A percentile compares a stretch with the other conserved stretches of the same genome.
Conservation (phyloP, 1,140 invertebrate species). For the Galleria mellonella region DNA sequence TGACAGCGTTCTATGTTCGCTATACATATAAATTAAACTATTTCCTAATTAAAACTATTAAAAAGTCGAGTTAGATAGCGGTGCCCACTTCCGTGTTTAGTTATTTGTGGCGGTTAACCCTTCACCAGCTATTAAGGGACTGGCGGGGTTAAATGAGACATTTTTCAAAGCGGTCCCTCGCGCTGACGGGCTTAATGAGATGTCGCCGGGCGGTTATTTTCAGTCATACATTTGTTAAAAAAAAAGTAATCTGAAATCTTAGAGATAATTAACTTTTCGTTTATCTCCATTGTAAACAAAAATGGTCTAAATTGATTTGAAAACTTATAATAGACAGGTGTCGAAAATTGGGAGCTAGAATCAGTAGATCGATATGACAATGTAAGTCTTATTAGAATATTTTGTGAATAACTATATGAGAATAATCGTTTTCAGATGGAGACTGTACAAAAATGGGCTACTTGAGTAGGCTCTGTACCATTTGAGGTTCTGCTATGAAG, state of each 20-base stretch:
- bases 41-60: slow-evolving; percentile 72
- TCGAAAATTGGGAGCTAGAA: no score
- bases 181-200: slow-evolving; percentile 65
- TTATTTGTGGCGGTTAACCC: slow-evolving; percentile 67
- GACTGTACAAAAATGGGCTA: no score
- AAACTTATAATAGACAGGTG: no score
- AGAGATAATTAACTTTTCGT: slow-evolving; percentile 34
- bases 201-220: slow-evolving; percentile 63
- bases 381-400: no score
- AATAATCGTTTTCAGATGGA: no score
- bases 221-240: slow-evolving; percentile 32
- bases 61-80: slow-evolving; percentile 42
- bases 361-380: no score
- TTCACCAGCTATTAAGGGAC: slow-evolving; percentile 60
- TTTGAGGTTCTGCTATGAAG: no score
- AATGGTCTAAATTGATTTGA: not conserved
- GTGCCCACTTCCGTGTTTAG: slow-evolving; percentile 55
- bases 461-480: no score
- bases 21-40: slow-evolving; percentile 60
- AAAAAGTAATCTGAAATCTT: slow-evolving; percentile 25
- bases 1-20: slow-evolving; percentile 28
- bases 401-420: no score
- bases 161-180: slow-evolving; percentile 50
- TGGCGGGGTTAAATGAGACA: slow-evolving; percentile 67
- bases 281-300: not conserved